Evolutionary conservation across 2,113 vertebrate genomes (phyloP), one percentile per base, ranked within the genome.

Genomic region (Dasyprocta punctata): DNA sequence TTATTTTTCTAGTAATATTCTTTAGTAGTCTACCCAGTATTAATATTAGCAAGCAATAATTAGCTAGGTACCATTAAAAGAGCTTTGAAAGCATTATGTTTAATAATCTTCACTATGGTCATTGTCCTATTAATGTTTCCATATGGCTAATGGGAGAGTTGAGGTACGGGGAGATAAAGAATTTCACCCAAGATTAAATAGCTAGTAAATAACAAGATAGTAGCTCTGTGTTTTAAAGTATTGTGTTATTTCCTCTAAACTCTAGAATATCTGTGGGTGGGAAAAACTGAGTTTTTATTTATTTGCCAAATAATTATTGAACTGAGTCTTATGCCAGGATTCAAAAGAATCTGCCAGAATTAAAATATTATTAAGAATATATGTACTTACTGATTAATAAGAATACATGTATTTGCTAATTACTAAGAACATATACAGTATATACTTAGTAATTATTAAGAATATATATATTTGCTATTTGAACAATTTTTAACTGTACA

Each of bases 41-140:
- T 95, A 89, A 86, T 78, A 90, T 92, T 77, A 90, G 28, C 19
- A 92, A 41, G 89, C 67, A 86, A 84, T 58, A 86, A 83, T 77
- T 38, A 60, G 30, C 24, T 33, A 86, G 47, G 10, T 36, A 88
- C 24, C 36, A 6, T 78, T 71, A 36, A 93, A 78, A 84, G 36
- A 96, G 20, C 20, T 80, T 89, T 78, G 24, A 1, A 88, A 87
- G 9, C 33, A 80, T 93, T 52, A 69, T 67, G 30, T 80, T 30
- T 30, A n/a, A 33, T 17, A 85, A 11, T 78, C 49, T 83, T 95
- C 80, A 80, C 30, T 75, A 17, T 63, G 33, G 47, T 95, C 17
- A 19, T 11, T 52, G 77, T 54, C 30, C 8, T 54, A 5, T 61
- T 30, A 28, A 65, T 86, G 28, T 20, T 9, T 5, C 33, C 19